A percentile compares a stretch with the other conserved stretches of the same genome.
Conservation (phyloP, 2,797 vertebrate species). For the Gallinago nigripennis region DNA sequence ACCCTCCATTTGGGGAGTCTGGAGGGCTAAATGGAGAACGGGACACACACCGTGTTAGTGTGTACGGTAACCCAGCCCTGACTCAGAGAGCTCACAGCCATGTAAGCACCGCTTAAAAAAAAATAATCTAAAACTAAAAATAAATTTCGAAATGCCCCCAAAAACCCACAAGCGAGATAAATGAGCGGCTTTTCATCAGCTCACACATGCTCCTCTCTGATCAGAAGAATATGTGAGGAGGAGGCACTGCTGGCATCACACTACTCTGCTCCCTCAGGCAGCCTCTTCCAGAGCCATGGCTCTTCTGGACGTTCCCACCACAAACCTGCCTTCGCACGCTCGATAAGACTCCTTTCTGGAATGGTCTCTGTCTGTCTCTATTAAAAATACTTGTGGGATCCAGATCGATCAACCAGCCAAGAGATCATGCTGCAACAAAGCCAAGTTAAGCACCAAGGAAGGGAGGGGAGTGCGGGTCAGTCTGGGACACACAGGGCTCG, state of each 20-base stretch:
- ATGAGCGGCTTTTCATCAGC: not conserved
- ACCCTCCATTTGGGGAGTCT: not conserved
- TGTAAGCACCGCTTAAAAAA: not conserved
- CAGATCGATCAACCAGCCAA: not conserved
- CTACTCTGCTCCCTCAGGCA: not conserved
- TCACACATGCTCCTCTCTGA: not conserved
- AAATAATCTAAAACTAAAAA: not conserved
- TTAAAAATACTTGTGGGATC: not conserved
- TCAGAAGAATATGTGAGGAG: not conserved
- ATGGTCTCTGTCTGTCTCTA: not conserved
- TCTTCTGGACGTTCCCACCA: not conserved
- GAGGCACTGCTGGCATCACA: not conserved
- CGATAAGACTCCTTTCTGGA: not conserved
- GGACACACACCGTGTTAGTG: not conserved
- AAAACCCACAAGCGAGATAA: not conserved
- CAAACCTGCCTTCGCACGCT: not conserved
- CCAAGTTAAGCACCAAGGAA: not conserved
- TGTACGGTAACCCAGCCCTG: not conserved
- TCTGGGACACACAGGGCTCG: not conserved
- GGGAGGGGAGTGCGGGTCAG: not conserved
- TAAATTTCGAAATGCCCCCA: no score
- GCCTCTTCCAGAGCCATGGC: not conserved
- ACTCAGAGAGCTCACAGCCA: not conserved
- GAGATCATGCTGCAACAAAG: not conserved
- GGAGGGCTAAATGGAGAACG: not conserved